A percentile compares a stretch with the other conserved stretches of the same genome.
Evolutionary conservation across 1,140 invertebrate genomes (phyloP).

Genomic region (Pseudomyrmex dendroicus): DNA sequence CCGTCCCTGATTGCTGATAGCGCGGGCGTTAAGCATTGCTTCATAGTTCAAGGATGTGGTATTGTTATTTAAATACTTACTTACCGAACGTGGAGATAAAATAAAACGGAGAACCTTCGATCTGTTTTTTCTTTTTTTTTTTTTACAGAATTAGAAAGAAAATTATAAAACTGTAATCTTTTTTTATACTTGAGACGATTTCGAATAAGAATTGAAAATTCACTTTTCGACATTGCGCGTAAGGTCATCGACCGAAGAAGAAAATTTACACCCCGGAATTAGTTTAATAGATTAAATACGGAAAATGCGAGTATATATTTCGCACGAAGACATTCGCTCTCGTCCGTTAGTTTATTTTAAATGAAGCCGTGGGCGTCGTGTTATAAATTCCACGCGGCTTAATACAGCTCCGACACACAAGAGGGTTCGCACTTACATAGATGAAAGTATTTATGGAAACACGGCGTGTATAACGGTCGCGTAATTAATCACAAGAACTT

Average conservation of each 20-base stretch:
- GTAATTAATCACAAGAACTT: slow-evolving; percentile 55
- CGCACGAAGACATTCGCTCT: slow-evolving; percentile 38
- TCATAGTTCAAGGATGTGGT: slow-evolving; percentile 9
- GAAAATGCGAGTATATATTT: slow-evolving; percentile 37
- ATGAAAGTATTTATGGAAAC: slow-evolving; percentile 61
- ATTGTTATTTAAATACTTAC: slow-evolving; percentile 3
- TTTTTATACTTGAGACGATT: not conserved
- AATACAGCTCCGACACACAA: slow-evolving; percentile 53
- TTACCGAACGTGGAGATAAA: not conserved
- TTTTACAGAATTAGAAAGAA: not conserved
- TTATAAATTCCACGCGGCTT: slow-evolving; percentile 59
- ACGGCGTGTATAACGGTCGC: slow-evolving; percentile 24
- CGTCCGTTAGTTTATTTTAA: slow-evolving; percentile 55
- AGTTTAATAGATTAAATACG: slow-evolving; percentile 36
- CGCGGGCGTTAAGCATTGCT: slow-evolving; percentile 31
- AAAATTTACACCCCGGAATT: not conserved
- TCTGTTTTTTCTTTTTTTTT: not conserved
- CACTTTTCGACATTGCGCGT: not conserved
- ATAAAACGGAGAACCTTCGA: not conserved
- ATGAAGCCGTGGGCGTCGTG: slow-evolving; percentile 52
- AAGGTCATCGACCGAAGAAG: not conserved
- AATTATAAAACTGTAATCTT: not conserved
- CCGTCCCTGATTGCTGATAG: slow-evolving; percentile 24
- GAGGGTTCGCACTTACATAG: slow-evolving; percentile 55
- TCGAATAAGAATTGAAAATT: not conserved